These are phyloP conservation scores for Uloborus diversus DNA, from an alignment of 1,140 invertebrate species.

Conservation along the genomic window DNA sequence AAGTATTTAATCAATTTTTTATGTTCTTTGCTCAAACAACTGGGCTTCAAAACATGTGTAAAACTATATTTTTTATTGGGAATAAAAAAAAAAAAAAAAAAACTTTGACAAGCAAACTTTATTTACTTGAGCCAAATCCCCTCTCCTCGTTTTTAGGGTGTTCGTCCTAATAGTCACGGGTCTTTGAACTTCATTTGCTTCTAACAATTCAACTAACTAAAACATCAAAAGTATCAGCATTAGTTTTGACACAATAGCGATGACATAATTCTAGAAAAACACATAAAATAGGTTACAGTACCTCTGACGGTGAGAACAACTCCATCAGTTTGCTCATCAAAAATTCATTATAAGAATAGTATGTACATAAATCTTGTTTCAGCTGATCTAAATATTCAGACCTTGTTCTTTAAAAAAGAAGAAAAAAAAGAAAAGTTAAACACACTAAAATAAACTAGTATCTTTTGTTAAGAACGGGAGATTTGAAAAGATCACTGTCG, in stretches of 20 bases:
- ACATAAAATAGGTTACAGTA: conserved; percentile 58
- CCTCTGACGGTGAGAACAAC: conserved; percentile 87
- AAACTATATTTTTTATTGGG: too few relatives aligned
- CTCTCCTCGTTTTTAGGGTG: conserved; percentile 90
- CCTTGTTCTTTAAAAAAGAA: conserved; percentile 70
- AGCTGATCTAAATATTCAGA: conserved; percentile 85
- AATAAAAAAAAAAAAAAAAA: too few relatives aligned
- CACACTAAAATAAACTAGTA: too few relatives aligned
- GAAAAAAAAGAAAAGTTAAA: not conserved
- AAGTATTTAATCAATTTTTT: too few relatives aligned
- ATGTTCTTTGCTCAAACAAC: too few relatives aligned
- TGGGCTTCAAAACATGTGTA: too few relatives aligned
- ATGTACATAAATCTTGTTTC: conserved; percentile 86
- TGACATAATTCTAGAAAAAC: too few relatives aligned
- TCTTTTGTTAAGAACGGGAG: too few relatives aligned
- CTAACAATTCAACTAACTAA: conserved; percentile 89
- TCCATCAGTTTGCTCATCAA: conserved; percentile 95
- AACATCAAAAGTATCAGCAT: conserved; percentile 53
- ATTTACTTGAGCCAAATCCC: conserved; percentile 86
- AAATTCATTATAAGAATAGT: conserved; percentile 97
- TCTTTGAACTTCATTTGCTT: conserved; percentile 94
- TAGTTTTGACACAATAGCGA: too few relatives aligned
- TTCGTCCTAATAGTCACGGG: conserved; percentile 97
- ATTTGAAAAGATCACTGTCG: too few relatives aligned
- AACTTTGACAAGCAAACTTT: too few relatives aligned